phyloP scores from a whole-genome alignment of 1,140 invertebrate genomes.

The Drosophila littoralis region DNA sequence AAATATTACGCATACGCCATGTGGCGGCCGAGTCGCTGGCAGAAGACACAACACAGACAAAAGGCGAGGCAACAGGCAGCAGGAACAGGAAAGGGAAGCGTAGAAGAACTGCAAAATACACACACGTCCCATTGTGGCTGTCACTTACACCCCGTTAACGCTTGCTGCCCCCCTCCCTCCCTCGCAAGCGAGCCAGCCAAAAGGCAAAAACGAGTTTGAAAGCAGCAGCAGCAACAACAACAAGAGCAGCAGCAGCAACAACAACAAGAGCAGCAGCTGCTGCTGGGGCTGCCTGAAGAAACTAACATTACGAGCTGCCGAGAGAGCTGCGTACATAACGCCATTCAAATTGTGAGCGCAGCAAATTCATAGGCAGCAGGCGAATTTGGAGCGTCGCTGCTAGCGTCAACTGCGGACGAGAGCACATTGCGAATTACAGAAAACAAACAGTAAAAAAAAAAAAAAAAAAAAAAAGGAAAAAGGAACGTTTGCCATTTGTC shows the following conservation, averaged over 20 bases:
- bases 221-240: slow-evolving; percentile 16
- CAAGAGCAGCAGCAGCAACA: too few relatives aligned
- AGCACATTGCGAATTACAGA: slow-evolving; percentile 27
- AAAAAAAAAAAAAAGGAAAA: background rate
- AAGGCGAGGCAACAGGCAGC: background rate
- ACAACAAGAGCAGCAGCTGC: slow-evolving; percentile 18
- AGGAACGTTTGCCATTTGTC: background rate
- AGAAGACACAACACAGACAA: background rate
- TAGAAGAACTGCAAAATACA: slow-evolving; percentile 14
- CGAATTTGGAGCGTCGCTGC: slow-evolving; percentile 15
- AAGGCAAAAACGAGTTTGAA: slow-evolving; percentile 51
- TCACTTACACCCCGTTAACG: slow-evolving; percentile 18
- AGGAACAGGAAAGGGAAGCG: slow-evolving; percentile 2
- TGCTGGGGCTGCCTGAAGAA: slow-evolving; percentile 26
- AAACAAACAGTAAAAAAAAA: slow-evolving; percentile 13
- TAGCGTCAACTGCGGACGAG: background rate
- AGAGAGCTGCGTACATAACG: slow-evolving; percentile 18
- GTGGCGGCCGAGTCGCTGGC: slow-evolving; percentile 12
- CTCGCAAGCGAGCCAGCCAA: slow-evolving; percentile 7
- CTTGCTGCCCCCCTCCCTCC: background rate
- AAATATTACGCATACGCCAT: slow-evolving; percentile 60
- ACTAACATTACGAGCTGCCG: slow-evolving; percentile 16
- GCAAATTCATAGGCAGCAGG: slow-evolving; percentile 11
- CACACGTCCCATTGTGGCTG: slow-evolving; percentile 9
- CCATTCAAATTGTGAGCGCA: slow-evolving; percentile 44